Conservation (phyloP, 1,140 invertebrate species). For the Drosophila arizonae region DNA sequence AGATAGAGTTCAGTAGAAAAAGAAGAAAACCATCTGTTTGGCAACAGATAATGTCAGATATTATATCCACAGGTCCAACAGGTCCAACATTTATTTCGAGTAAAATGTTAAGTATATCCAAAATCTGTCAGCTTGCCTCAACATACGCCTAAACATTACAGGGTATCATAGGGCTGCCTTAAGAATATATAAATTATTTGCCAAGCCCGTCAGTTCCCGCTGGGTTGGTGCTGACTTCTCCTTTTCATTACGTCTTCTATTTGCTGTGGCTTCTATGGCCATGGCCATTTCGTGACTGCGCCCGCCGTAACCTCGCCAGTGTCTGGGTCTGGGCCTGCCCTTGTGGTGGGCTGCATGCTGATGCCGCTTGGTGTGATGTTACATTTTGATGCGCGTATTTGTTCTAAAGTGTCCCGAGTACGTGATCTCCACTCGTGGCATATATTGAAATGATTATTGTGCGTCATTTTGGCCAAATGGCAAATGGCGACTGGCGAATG, state of each 20-base stretch:
- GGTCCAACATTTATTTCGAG: too few relatives aligned
- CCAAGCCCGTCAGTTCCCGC: neutral
- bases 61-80: too few relatives aligned
- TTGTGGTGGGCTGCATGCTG: slow-evolving; percentile 54
- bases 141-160: too few relatives aligned
- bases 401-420: slow-evolving; percentile 62
- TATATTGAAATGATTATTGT: slow-evolving; percentile 73
- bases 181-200: neutral
- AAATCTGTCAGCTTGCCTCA: too few relatives aligned
- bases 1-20: too few relatives aligned
- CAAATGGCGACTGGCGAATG: slow-evolving; percentile 20
- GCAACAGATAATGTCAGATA: too few relatives aligned
- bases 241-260: slow-evolving; percentile 75
- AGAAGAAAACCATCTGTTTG: too few relatives aligned
- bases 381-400: slow-evolving; percentile 71
- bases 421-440: slow-evolving; percentile 60
- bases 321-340: neutral
- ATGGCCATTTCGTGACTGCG: slow-evolving; percentile 47
- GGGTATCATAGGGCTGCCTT: neutral
- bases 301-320: neutral
- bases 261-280: slow-evolving; percentile 56
- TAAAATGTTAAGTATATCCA: too few relatives aligned
- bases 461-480: slow-evolving; percentile 65
- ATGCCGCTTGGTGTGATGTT: slow-evolving; percentile 64
- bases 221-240: slow-evolving; percentile 20